Evolutionary conservation across 2,113 vertebrate genomes (phyloP).

Genomic region (Raphicerus campestris): DNA sequence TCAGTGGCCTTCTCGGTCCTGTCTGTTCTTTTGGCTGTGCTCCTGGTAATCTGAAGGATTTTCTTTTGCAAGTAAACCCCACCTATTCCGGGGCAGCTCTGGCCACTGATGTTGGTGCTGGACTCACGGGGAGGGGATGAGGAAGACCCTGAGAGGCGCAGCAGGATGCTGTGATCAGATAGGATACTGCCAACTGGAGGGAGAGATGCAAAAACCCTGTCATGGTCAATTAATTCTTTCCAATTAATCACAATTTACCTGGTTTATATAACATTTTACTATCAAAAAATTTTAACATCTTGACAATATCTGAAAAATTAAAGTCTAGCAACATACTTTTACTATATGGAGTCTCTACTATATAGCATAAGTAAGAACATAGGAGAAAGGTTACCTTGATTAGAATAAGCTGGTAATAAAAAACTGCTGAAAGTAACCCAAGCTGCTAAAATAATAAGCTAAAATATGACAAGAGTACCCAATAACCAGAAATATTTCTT

Average conservation of each 20-base stretch:
- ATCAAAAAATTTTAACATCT: conserved; percentile 44
- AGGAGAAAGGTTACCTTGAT: conserved; percentile 47
- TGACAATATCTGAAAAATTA: conserved; percentile 31
- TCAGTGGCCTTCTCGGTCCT: conserved; percentile 72
- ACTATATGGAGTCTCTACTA: background rate
- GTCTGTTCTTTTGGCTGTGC: conserved; percentile 76
- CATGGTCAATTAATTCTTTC: conserved; percentile 57
- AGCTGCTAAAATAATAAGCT: conserved; percentile 56
- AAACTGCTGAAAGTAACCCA: conserved; percentile 42
- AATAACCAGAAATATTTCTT: conserved; percentile 38
- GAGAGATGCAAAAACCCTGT: conserved; percentile 74
- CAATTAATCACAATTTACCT: conserved; percentile 52
- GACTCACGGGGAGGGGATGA: conserved; percentile 89
- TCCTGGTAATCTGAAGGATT: conserved; percentile 86
- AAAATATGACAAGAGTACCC: conserved; percentile 49
- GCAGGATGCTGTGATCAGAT: conserved; percentile 85
- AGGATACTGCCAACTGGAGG: conserved; percentile 83
- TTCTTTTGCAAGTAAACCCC: conserved; percentile 91
- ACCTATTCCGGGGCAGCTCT: conserved; percentile 94
- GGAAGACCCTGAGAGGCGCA: conserved; percentile 89
- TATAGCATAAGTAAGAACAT: conserved; percentile 41
- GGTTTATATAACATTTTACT: conserved; percentile 46
- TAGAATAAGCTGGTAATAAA: conserved; percentile 60
- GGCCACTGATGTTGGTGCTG: conserved; percentile 87
- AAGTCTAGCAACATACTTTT: conserved; percentile 32